Evolutionary conservation across 2,113 vertebrate genomes (phyloP).

Genomic region (Galemys pyrenaicus): DNA sequence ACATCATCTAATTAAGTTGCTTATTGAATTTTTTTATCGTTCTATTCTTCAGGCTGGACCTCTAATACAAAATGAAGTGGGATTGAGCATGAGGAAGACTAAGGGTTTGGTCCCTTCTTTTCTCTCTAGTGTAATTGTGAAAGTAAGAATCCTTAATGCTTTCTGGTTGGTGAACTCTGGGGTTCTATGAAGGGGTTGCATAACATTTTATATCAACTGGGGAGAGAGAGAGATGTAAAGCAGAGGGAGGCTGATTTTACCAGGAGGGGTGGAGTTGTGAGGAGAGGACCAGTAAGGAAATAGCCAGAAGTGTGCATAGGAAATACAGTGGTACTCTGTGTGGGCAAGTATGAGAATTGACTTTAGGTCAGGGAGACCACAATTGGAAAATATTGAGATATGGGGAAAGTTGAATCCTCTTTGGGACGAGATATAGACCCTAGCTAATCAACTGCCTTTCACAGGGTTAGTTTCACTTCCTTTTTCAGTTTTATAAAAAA

Average conservation of each 20-base stretch:
- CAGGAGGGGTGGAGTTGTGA: not conserved
- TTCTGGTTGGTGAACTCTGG: not conserved
- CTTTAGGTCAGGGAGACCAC: not conserved
- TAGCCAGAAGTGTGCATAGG: not conserved
- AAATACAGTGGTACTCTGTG: not conserved
- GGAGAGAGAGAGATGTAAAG: not conserved
- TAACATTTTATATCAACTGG: not conserved
- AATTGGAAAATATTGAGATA: not conserved
- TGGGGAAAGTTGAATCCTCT: not conserved
- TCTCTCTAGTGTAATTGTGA: not conserved
- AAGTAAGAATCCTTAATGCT: constrained; percentile 20
- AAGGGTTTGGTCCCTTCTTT: not conserved
- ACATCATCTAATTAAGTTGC: not conserved
- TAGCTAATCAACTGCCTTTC: not conserved
- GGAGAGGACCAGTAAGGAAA: not conserved
- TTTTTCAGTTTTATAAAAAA: not conserved
- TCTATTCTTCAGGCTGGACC: not conserved
- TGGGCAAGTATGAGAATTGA: not conserved
- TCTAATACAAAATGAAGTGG: not conserved
- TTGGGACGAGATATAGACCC: not conserved
- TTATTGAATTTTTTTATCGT: constrained; percentile 26
- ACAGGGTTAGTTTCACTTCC: not conserved
- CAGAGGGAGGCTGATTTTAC: not conserved
- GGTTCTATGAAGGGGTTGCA: not conserved
- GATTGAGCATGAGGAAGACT: not conserved